These are phyloP conservation scores for Pipistrellus nathusii DNA, from an alignment of 2,797 vertebrate genomes.

Conservation along the genomic window DNA sequence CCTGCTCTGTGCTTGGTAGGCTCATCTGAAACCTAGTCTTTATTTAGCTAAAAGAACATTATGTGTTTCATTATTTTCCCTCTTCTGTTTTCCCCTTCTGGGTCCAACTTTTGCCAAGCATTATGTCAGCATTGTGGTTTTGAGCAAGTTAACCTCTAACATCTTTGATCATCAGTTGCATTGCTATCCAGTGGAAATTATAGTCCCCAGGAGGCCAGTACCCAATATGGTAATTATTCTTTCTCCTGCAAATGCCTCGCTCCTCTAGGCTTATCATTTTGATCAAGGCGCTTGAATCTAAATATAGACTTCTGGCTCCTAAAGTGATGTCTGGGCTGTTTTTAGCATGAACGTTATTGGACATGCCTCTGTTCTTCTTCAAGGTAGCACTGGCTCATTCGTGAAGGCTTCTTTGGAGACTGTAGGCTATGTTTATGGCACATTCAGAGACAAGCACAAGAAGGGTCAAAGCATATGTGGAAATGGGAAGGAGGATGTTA, in stretches of 20 bases:
- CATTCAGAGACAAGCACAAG: neutral
- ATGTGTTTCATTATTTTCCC: slow-evolving; percentile 69
- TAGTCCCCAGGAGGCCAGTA: slow-evolving; percentile 39
- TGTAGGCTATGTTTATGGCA: neutral
- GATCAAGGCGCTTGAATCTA: slow-evolving; percentile 73
- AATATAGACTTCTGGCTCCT: slow-evolving; percentile 74
- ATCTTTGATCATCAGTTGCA: slow-evolving; percentile 68
- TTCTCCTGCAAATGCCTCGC: slow-evolving; percentile 57
- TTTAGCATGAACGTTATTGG: slow-evolving; percentile 77
- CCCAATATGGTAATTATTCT: slow-evolving; percentile 63
- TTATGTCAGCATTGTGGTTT: slow-evolving; percentile 70
- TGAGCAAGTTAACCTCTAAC: slow-evolving; percentile 69
- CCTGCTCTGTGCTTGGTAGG: slow-evolving; percentile 31
- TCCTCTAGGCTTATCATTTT: slow-evolving; percentile 73
- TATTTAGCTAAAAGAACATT: slow-evolving; percentile 66
- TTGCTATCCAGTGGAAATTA: slow-evolving; percentile 69
- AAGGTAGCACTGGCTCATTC: slow-evolving; percentile 61
- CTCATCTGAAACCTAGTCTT: slow-evolving; percentile 57
- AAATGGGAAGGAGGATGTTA: neutral
- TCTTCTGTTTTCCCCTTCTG: slow-evolving; percentile 72
- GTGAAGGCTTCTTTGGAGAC: slow-evolving; percentile 46
- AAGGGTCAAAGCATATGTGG: neutral
- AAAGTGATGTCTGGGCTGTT: slow-evolving; percentile 72
- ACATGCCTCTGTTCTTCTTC: slow-evolving; percentile 64
- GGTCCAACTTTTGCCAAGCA: slow-evolving; percentile 58